Evolutionary conservation across 37 sponge, comb jelly and placozoan genomes (phyloP).

Genomic region (Axinella damicornis): DNA sequence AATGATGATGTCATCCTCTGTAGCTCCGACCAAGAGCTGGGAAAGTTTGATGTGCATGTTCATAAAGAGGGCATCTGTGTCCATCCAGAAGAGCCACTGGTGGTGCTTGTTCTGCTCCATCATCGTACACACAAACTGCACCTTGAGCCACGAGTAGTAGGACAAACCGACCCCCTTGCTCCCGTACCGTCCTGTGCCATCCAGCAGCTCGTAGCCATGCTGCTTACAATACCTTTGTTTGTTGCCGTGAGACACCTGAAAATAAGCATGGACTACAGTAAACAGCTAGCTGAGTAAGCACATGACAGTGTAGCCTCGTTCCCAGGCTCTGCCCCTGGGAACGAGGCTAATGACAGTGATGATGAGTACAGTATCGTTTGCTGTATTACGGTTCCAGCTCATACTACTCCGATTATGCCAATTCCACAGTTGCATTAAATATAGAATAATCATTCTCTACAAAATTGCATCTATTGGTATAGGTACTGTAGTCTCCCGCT

Average conservation of each 20-base stretch:
- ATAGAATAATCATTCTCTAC: no score
- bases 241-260: neutral
- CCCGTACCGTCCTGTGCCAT: neutral
- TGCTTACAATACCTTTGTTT: neutral
- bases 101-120: neutral
- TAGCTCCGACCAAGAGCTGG: slow-evolving; percentile 6
- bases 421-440: no score
- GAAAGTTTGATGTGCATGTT: neutral
- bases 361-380: no score
- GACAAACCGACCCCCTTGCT: neutral
- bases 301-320: no score
- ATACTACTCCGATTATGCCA: no score
- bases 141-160: slow-evolving; percentile 2
- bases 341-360: no score
- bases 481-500: no score
- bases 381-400: no score
- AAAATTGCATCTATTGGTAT: no score
- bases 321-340: no score
- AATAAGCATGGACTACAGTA: no score
- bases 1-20: neutral
- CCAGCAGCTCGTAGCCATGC: neutral
- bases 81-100: slow-evolving; percentile 3
- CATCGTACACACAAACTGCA: slow-evolving; percentile 5
- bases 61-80: slow-evolving; percentile 16
- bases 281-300: neutral